Base-by-base conservation (phyloP, 2,113 vertebrate species). In the Boulengeromyrus knoepffleri region DNA sequence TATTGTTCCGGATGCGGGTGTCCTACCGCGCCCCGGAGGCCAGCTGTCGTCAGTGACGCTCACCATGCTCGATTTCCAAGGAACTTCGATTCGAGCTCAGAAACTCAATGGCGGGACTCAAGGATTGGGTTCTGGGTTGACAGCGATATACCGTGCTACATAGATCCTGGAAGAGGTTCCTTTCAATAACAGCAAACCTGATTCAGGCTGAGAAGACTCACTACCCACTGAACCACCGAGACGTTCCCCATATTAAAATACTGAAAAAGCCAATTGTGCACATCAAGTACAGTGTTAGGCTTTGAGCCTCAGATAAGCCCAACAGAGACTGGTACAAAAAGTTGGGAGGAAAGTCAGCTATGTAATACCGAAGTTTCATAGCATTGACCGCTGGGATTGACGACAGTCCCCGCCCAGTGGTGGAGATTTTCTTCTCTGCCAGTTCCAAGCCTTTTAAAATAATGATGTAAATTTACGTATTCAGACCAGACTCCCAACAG, bases 401-500 rank as follows among this genome's bases (percentile, higher is more conserved):
- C 4, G 12, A 47, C 46, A 45, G 3, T 46, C 84, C 84, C 42
- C 46, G 1, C 1, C 84, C 31, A 39, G 74, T 21, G 39, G 39
- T 62, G 24, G 88, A 66, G 84, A 90, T 88, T 91, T 80, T 92
- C 70, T 88, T 85, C 88, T 74, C 58, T 70, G 62, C 70, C 36
- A 47, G 74, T n/a, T 77, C 21, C 62, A 42, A 93, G 92, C 88
- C 92, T 94, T 93, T 94, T 95, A 94, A 70, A 95, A 95, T 93
- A 92, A 92, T 91, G 92, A 85, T 21, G 47, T 90, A 90, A 52
- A 93, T 94, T 94, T 93, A 93, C 92, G 91, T 92, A 93, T 88
- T 92, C 91, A 88, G 88, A 90, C 93, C 93, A 90, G 94, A 94
- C 93, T 49, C 91, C 92, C 31, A 49, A 58, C 5, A 80, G 74